Percentiles rank a stretch among this genome's conserved stretches.
These are phyloP conservation scores for Bambusicola thoracicus DNA, from an alignment of 2,113 vertebrate genomes.

Conservation along the genomic window DNA sequence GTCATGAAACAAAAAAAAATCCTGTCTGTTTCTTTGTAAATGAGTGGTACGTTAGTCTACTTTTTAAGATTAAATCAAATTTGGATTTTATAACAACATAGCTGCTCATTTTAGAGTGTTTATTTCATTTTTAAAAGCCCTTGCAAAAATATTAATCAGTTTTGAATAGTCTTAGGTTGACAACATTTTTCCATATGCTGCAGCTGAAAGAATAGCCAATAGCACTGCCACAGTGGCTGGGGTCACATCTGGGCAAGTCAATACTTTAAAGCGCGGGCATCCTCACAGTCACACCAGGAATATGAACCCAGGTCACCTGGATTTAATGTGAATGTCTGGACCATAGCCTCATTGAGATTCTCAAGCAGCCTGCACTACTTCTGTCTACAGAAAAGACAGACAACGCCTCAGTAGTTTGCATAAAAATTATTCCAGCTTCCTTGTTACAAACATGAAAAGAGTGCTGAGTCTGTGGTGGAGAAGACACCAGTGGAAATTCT, in stretches of 20 bases:
- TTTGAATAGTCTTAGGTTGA: background rate
- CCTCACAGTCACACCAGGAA: background rate
- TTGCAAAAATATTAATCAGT: background rate
- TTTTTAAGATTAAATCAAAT: background rate
- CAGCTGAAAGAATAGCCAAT: background rate
- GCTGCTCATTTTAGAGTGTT: background rate
- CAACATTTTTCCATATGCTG: background rate
- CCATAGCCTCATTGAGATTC: background rate
- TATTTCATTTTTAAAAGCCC: background rate
- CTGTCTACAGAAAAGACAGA: background rate
- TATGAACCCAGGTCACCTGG: background rate
- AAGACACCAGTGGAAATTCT: background rate
- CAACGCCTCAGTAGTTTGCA: background rate
- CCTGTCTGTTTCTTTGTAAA: background rate
- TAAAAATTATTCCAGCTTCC: background rate
- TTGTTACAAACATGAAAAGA: background rate
- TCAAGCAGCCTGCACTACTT: background rate
- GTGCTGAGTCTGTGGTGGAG: rapidly evolving
- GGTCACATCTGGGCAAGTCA: background rate
- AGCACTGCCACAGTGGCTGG: background rate
- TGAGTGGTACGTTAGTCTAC: background rate
- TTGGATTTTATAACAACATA: background rate
- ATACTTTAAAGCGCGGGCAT: rapidly evolving
- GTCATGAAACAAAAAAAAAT: background rate
- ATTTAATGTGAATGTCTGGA: background rate